Conservation (phyloP, 2,888 invertebrate genomes). For the Pachycephus smyrnensis region DNA sequence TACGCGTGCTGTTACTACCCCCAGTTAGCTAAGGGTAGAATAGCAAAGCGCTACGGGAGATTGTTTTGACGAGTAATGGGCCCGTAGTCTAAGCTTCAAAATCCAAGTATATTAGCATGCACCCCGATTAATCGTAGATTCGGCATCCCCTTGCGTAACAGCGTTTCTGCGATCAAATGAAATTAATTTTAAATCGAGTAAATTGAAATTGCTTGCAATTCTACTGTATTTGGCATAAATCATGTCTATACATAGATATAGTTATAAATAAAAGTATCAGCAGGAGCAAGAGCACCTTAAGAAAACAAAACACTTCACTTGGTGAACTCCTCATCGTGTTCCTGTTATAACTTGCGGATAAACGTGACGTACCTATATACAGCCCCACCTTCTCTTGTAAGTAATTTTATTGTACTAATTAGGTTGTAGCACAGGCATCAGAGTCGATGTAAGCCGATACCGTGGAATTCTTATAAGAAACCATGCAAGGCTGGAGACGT, state of each 20-base stretch:
- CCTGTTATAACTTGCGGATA: neutral
- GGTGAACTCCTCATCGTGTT: neutral
- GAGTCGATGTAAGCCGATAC: slow-evolving; percentile 41
- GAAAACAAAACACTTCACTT: neutral
- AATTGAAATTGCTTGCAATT: neutral
- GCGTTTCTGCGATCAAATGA: neutral
- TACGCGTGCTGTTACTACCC: neutral
- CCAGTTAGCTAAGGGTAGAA: neutral
- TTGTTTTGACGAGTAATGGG: slow-evolving; percentile 49
- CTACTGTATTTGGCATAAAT: neutral
- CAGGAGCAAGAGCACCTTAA: neutral
- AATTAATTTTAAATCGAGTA: neutral
- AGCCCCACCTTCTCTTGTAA: slow-evolving; percentile 2
- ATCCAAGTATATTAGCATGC: slow-evolving; percentile 41
- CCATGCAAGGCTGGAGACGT: slow-evolving; percentile 31
- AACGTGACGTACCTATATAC: neutral
- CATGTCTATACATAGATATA: neutral
- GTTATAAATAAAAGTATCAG: neutral
- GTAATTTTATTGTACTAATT: slow-evolving; percentile 8
- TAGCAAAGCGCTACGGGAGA: slow-evolving; percentile 8
- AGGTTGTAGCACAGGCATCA: slow-evolving; percentile 13
- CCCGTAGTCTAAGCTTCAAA: slow-evolving; percentile 53
- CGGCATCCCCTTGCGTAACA: neutral
- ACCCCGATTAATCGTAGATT: neutral
- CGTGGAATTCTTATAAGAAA: slow-evolving; percentile 51